A percentile compares a stretch with the other conserved stretches of the same genome.
These are phyloP conservation scores for Stichodactyla mertensii DNA, from an alignment of 64 coral and sea anemone species.

Conservation along the genomic window DNA sequence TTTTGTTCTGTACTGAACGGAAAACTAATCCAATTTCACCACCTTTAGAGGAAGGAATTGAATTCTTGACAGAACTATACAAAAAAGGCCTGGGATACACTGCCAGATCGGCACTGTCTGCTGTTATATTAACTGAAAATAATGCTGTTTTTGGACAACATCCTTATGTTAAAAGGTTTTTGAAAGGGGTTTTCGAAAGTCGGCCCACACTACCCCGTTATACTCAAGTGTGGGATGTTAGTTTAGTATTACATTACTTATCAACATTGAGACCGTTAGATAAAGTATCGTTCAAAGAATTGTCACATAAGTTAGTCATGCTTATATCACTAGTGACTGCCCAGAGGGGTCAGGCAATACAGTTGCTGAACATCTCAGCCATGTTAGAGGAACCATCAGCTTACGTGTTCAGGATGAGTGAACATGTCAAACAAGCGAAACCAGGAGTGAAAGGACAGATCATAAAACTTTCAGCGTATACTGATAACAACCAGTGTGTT, in stretches of 20 bases:
- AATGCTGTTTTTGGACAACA: no score
- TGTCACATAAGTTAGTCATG: background rate
- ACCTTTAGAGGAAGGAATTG: slow-evolving; percentile 27
- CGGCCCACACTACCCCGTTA: slow-evolving; percentile 9
- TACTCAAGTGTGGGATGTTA: slow-evolving; percentile 19
- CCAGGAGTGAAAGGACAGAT: background rate
- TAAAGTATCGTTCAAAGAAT: background rate
- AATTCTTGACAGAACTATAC: background rate
- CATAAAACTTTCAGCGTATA: no score
- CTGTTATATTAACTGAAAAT: no score
- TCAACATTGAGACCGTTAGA: no score
- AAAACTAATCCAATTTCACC: slow-evolving; percentile 58
- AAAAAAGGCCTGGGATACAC: background rate
- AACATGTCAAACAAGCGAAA: slow-evolving; percentile 21
- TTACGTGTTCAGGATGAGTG: background rate
- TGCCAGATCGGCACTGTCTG: no score
- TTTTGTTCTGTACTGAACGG: slow-evolving; percentile 31
- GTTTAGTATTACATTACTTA: slow-evolving; percentile 1
- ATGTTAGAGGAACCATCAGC: background rate
- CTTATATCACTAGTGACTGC: slow-evolving; percentile 20
- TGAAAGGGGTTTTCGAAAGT: background rate
- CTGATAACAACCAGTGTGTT: no score
- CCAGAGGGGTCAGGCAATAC: slow-evolving; percentile 25
- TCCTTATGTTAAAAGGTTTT: no score
- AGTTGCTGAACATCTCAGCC: no score